These are phyloP conservation scores for Acronicta alni DNA, from an alignment of 2,888 invertebrate genomes.

Conservation along the genomic window DNA sequence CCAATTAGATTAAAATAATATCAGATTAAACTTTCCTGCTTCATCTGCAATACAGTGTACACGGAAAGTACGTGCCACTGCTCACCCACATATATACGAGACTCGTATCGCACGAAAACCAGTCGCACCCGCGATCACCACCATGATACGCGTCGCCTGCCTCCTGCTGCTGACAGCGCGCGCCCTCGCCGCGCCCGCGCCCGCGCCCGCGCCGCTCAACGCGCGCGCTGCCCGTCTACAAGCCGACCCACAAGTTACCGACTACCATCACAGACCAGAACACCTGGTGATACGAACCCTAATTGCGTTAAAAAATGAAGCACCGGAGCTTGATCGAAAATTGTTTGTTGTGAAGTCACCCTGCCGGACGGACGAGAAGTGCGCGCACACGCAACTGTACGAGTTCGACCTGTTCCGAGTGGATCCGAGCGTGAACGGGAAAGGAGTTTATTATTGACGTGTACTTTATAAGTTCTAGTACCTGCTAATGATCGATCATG, in stretches of 20 bases:
- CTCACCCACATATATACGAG: slow-evolving; percentile 33
- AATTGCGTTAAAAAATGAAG: slow-evolving; percentile 18
- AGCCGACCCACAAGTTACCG: neutral
- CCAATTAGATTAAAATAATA: slow-evolving; percentile 14
- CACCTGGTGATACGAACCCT: slow-evolving; percentile 1
- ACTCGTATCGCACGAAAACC: slow-evolving; percentile 23
- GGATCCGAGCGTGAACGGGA: slow-evolving; percentile 28
- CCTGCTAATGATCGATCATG: neutral
- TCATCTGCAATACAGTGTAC: slow-evolving; percentile 39
- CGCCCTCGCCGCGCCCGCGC: slow-evolving; percentile 26
- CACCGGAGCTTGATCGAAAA: slow-evolving; percentile 31
- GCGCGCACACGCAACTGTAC: slow-evolving; percentile 49
- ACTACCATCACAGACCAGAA: neutral
- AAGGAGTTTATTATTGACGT: slow-evolving; percentile 42
- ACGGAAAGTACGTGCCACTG: slow-evolving; percentile 45
- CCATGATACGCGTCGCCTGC: slow-evolving; percentile 38
- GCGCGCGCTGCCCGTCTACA: neutral
- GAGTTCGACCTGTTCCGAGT: slow-evolving; percentile 55
- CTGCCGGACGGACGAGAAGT: slow-evolving; percentile 40
- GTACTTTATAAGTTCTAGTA: no score
- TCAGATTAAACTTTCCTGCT: slow-evolving; percentile 25
- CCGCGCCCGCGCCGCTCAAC: slow-evolving; percentile 1
- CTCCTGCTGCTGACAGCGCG: slow-evolving; percentile 29
- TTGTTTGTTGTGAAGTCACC: slow-evolving; percentile 49
- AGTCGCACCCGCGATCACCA: slow-evolving; percentile 27